These are phyloP conservation scores for Epizoanthus rinbou DNA, from an alignment of 92 coral and sea anemone species.

Conservation along the genomic window DNA sequence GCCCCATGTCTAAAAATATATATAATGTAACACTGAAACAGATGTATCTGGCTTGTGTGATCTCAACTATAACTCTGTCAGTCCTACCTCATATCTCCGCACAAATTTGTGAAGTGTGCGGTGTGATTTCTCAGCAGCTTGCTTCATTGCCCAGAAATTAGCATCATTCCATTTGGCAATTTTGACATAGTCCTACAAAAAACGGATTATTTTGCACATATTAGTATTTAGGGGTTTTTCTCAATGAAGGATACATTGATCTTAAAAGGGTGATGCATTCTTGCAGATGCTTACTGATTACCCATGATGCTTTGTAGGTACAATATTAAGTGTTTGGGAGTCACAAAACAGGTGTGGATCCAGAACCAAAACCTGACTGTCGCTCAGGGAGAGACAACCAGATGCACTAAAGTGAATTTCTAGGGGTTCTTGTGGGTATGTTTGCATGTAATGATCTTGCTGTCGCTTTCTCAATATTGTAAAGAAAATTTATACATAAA, in stretches of 20 bases:
- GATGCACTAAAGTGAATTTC: too few species aligned
- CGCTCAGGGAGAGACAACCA: too few species aligned
- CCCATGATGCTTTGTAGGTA: not conserved
- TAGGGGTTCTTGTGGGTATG: too few species aligned
- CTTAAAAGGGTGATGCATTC: not conserved
- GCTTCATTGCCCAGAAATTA: conserved; percentile 98
- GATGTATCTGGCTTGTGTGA: not conserved
- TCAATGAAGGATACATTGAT: not conserved
- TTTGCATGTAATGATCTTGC: too few species aligned
- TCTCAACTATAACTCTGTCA: not conserved
- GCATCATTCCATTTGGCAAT: conserved; percentile 98
- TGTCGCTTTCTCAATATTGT: too few species aligned
- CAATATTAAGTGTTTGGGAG: not conserved
- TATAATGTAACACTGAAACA: not conserved
- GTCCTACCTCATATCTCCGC: conserved; percentile 82
- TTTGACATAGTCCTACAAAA: conserved; percentile 83
- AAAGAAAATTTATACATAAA: too few species aligned
- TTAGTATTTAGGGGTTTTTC: not conserved
- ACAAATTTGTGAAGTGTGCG: conserved; percentile 89
- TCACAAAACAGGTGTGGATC: not conserved
- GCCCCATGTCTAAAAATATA: not conserved
- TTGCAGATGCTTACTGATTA: not conserved
- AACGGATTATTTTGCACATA: not conserved
- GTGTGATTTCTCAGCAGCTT: conserved; percentile 93
- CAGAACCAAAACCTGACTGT: too few species aligned